Evolutionary conservation across 2,797 vertebrate genomes (phyloP).

Genomic region (Acanthurus tractus): DNA sequence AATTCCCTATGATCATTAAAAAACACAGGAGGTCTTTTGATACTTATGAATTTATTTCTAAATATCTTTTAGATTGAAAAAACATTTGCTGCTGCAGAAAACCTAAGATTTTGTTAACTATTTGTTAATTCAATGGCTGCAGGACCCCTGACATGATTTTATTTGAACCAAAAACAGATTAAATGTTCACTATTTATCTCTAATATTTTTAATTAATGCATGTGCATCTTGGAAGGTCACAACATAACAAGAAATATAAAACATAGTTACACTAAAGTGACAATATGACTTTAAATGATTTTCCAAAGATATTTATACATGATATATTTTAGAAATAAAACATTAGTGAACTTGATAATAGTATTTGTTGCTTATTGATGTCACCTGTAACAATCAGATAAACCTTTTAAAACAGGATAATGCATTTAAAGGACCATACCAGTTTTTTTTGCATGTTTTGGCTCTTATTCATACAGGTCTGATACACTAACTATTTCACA

Average conservation of each 20-base stretch:
- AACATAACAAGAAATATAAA: too few relatives aligned
- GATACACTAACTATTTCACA: background rate
- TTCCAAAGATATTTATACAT: background rate
- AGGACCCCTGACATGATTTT: background rate
- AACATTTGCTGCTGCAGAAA: too few relatives aligned
- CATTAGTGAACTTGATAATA: background rate
- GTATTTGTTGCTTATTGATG: background rate
- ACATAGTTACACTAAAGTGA: background rate
- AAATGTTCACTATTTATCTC: background rate
- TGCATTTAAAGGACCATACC: conserved; percentile 3
- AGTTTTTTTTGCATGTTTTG: background rate
- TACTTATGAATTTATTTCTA: too few relatives aligned
- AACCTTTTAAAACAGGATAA: background rate
- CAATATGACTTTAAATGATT: background rate
- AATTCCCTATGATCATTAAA: background rate
- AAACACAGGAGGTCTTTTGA: too few relatives aligned
- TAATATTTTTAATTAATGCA: background rate
- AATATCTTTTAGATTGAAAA: too few relatives aligned
- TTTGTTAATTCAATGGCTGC: background rate
- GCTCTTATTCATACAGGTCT: background rate
- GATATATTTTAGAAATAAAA: background rate
- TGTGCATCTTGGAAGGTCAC: background rate
- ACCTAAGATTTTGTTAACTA: too few relatives aligned
- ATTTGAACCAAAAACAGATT: background rate
- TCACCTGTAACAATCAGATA: background rate